Percentiles rank a stretch among this genome's conserved stretches.
phyloP scores from a whole-genome alignment of 2,797 vertebrate genomes.

The Austrolebias charrua region DNA sequence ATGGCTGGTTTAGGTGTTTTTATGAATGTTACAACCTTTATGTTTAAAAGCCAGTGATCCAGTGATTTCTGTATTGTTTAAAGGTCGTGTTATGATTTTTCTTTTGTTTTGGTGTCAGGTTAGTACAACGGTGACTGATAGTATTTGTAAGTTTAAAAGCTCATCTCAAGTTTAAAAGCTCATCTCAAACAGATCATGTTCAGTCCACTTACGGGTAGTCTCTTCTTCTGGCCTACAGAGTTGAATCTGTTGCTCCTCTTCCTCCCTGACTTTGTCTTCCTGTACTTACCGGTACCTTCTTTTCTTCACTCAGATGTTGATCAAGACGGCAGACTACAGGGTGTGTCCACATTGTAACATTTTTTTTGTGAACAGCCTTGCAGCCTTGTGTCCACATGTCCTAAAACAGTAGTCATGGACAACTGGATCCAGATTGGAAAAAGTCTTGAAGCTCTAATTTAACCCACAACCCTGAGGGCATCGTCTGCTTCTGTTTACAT shows the following conservation, averaged over 20 bases:
- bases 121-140: conserved; percentile 75
- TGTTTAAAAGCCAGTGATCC: conserved; percentile 27
- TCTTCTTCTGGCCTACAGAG: conserved; percentile 53
- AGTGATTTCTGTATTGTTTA: conserved; percentile 25
- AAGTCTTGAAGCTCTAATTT: no score
- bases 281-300: conserved; percentile 10
- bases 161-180: no score
- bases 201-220: conserved; percentile 70
- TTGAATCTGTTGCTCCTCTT: conserved; percentile 59
- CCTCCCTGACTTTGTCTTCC: conserved; percentile 29
- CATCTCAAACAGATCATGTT: conserved; percentile 78
- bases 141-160: conserved; percentile 73
- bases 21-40: conserved; percentile 25
- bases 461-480: no score
- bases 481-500: no score
- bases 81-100: conserved; percentile 28
- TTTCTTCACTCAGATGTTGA: no score
- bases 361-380: no score
- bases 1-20: conserved; percentile 30
- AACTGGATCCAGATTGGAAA: no score
- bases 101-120: conserved; percentile 56
- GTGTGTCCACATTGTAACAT: no score
- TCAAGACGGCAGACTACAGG: no score
- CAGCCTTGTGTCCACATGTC: no score
- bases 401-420: no score